Percentiles rank a stretch among this genome's conserved stretches.
phyloP scores from a whole-genome alignment of 2,888 invertebrate genomes.

The Agrochola lota region DNA sequence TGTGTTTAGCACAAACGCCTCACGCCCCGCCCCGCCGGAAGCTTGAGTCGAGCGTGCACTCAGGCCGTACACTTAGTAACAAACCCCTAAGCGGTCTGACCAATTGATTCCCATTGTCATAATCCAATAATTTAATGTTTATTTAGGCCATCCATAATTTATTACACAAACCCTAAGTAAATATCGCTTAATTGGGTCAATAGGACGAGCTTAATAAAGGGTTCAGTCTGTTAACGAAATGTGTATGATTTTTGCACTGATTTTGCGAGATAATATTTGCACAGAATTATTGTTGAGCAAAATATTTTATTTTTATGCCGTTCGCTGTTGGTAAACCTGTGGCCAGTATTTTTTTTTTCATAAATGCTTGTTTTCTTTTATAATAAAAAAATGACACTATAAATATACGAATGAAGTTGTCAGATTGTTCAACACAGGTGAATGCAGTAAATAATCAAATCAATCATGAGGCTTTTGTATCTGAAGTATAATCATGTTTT shows the following conservation, averaged over 20 bases:
- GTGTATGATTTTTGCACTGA: constrained; percentile 26
- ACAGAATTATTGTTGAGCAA: background rate
- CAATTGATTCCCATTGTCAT: constrained; percentile 50
- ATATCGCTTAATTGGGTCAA: constrained; percentile 56
- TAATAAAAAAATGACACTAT: no score
- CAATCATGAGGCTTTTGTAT: background rate
- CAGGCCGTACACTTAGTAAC: background rate
- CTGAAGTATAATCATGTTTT: background rate
- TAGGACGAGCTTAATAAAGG: constrained; percentile 42
- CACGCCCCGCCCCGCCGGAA: no score
- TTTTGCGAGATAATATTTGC: constrained; percentile 22
- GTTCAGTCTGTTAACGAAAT: constrained; percentile 23
- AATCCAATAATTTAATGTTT: constrained; percentile 61
- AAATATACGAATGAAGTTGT: background rate
- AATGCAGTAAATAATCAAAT: background rate
- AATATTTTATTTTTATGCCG: background rate
- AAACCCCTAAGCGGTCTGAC: constrained; percentile 6
- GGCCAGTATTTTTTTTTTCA: background rate
- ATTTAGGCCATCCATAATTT: constrained; percentile 57
- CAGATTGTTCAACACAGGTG: background rate
- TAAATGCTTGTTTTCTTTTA: background rate
- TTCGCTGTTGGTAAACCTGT: background rate
- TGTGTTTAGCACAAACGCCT: no score
- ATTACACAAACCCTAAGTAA: constrained; percentile 56
- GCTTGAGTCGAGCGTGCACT: no score